Base-by-base conservation (phyloP, 2,113 vertebrate species). In the Dipodomys stephensi region DNA sequence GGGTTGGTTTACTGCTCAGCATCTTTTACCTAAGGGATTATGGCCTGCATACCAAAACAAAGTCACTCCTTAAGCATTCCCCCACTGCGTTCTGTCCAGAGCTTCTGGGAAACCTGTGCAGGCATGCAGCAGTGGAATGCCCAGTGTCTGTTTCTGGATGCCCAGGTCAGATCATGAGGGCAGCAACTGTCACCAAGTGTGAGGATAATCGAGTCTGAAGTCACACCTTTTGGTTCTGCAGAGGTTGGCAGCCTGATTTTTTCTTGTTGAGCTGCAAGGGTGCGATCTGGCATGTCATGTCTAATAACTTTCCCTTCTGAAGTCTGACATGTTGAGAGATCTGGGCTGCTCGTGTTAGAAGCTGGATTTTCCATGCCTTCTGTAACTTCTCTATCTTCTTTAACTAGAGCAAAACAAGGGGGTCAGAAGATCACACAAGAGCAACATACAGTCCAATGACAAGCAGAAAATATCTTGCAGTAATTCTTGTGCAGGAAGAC, bases 201-300 rank as follows among this genome's bases (percentile, higher is more conserved):
- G 98, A 99, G 95, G 97, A 96, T 99, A 98, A 99, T 99, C 97
- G 89, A 98, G 97, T 98, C 96, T 99, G 99, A 99, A 98, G 98
- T 98, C 98, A 99, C 99, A 99, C 99, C 99, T 99, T 98, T 98
- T 98, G 98, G 97, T 98, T 98, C 97, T 98, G 98, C 98, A 97
- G 95, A 97, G 98, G 98, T 98, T 98, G 92, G 98, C 98, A 98
- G 98, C 98, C 98, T 78, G 96, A 95, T 96, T 98, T 98, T 98
- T 98, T 98, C 98, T 98, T 90, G 98, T 98, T 98, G 99, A 99
- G 98, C 98, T 98, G 98, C 98, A 98, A 99, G 99, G 98, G 98
- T 99, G 98, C 98, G 98, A 99, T 98, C 97, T 95, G 93, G 97
- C 98, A 97, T 98, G 98, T 99, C 99, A 99, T 81, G 97, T 99